These are phyloP conservation scores for Hippolais icterina DNA, from an alignment of 2,113 vertebrate genomes.

Conservation along the genomic window DNA sequence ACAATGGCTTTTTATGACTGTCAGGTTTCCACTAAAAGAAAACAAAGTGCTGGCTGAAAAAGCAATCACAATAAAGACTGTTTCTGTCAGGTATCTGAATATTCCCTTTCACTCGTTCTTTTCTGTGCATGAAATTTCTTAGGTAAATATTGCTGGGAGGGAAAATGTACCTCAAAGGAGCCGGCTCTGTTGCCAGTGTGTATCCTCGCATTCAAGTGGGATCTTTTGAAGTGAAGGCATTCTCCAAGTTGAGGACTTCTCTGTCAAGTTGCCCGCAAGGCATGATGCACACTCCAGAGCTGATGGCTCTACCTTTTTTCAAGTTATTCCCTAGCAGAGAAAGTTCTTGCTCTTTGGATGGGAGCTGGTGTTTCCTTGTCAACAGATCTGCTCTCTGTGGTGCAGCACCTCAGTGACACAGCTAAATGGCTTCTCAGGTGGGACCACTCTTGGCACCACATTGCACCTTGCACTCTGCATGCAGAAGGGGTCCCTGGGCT, in stretches of 20 bases:
- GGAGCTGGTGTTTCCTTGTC: background rate
- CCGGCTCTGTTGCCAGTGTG: background rate
- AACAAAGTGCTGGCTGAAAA: conserved; percentile 24
- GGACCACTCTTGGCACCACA: accelerated
- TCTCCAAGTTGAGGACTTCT: background rate
- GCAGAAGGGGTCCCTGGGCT: background rate
- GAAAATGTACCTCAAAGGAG: background rate
- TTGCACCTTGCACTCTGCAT: background rate
- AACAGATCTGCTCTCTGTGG: background rate
- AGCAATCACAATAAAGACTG: background rate
- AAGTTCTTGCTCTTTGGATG: background rate
- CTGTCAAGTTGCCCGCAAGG: background rate
- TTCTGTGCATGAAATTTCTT: conserved; percentile 13
- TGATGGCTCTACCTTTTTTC: background rate
- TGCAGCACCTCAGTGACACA: accelerated
- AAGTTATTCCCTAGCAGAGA: background rate
- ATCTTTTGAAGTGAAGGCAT: conserved; percentile 16
- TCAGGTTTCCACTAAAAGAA: conserved; percentile 31
- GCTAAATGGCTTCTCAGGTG: background rate
- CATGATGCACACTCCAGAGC: accelerated
- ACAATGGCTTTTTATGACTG: conserved; percentile 46
- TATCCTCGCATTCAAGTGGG: background rate
- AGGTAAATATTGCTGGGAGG: conserved; percentile 33
- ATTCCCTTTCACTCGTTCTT: conserved; percentile 22
- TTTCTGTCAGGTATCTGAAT: conserved; percentile 34